Evolutionary conservation across 1,140 invertebrate genomes (phyloP), one percentile per base, ranked within the genome.

Genomic region (Ostrea edulis): DNA sequence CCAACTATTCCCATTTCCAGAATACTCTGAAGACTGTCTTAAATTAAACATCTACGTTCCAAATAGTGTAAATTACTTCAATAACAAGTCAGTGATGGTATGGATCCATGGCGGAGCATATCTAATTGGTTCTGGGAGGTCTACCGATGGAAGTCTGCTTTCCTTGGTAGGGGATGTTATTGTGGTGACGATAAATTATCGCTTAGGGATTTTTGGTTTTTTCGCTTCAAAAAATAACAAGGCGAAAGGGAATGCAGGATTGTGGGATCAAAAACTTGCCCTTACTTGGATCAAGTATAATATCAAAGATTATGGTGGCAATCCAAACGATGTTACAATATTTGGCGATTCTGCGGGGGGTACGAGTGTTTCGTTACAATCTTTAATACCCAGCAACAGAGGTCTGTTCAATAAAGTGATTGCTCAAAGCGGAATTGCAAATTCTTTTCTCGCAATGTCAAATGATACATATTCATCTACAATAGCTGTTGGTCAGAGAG

Each of bases 321-420:
- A 97, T 94, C 95, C 96, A 0, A 94, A 95, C 14, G 95, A 96
- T 55, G 95, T 97, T 0, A 97, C 97, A 0, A 92, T 97, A 17
- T 98, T 99, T 93, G 98, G 98, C n/a, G 98, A 99, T 94, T 98
- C 97, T 85, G 98, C 98, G 17, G 98, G 98, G 11, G 98, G 98
- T 5, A 97, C 97, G 9, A 97, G 97, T 55, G 97, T 99, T 1
- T 25, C 83, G 8, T 85, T 58, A 83, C 87, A 88, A 5, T 81
- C 87, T 52, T 44, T 89, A 25, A 55, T 35, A 53, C 86, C 87
- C 5, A 22, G 22, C 3, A 82, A 81, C 77, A 77, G 20, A 44
- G 86, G 87, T 29, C 77, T 90, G 12, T 89, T 89, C 44, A 53
- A 87, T n/a, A 53, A 84, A 71, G 83, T 85, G 20, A 89, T 90